Evolutionary conservation across 2,888 invertebrate species (phyloP).

Genomic region (Diadegma fenestrale): DNA sequence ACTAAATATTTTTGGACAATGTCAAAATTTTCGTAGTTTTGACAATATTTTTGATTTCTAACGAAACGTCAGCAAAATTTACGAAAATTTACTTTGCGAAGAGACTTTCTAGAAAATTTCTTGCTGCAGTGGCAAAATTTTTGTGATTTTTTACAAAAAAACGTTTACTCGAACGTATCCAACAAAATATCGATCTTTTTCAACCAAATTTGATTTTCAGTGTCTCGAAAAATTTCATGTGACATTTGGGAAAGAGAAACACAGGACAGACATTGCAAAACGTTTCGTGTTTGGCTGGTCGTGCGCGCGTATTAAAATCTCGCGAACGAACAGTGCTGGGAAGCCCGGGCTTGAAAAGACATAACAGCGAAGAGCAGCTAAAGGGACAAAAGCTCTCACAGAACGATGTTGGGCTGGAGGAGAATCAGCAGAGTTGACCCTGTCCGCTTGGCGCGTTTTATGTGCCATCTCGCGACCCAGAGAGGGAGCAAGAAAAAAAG

Average conservation of each 20-base stretch:
- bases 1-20: no score
- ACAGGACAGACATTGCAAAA: not conserved
- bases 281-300: conserved; percentile 16
- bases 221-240: not conserved
- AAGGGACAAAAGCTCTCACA: conserved; percentile 8
- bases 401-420: conserved; percentile 32
- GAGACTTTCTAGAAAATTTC: no score
- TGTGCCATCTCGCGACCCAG: conserved; percentile 37
- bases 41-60: no score
- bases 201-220: no score
- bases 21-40: no score
- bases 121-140: no score
- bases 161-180: no score
- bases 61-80: no score
- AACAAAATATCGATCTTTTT: no score
- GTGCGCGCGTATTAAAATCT: not conserved
- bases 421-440: conserved; percentile 49
- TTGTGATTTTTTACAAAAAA: no score
- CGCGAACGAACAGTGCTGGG: not conserved
- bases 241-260: not conserved
- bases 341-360: conserved; percentile 8
- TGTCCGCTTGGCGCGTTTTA: conserved; percentile 44
- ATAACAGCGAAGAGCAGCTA: conserved; percentile 13
- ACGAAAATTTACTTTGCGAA: no score
- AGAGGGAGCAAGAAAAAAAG: not conserved